Base-by-base conservation (phyloP, 2,797 vertebrate genomes). In the Loris lydekkerianus region DNA sequence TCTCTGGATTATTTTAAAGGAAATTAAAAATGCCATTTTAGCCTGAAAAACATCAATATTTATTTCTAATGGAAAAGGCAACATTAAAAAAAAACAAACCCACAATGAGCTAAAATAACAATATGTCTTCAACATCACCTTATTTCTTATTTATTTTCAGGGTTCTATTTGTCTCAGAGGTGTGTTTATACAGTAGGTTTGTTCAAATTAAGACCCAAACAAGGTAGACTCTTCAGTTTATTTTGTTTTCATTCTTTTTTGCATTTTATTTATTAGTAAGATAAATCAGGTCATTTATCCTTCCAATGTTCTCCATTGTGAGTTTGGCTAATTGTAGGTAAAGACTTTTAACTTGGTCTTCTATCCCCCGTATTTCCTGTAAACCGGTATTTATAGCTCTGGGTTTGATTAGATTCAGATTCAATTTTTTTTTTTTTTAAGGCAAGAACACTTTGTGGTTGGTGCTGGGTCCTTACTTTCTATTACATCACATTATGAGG, bases 21-120 rank as follows among this genome's bases (percentile, higher is more conserved):
- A 96, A 80, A 96, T 88, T 78, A 40, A 17, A 88, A 95, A 65
- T 53, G 72, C 53, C 72, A 21, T 93, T 60, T 92, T n/a, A 75
- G 7, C 34, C 65, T 70, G 18, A 94, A 78, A 31, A n/a, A 34
- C 34, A 81, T 95, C 34, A 65, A 27, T 76, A 15, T 87, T 88
- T 40, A 58, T 88, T 60, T 21, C 8, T 78, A 81, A 61, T 10
- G 10, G n/a, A 77, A 83, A 89, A n/a, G 49, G 4, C 7, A 63
- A 85, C 27, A 73, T 95, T 81, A 7, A 37, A 75, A 87, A 92
- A 61, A 43, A 76, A 53, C 5, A 34, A 34, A 3, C 2, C 49
- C 21, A 43, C 13, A 76, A 25, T 46, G n/a, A 34, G 21, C 31
- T 31, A 77, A 96, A 49, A 40, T 69, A 80, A 31, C 2, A 72